Evolutionary conservation across 2,888 invertebrate genomes (phyloP).

Genomic region (Lasioglossum calceatum): DNA sequence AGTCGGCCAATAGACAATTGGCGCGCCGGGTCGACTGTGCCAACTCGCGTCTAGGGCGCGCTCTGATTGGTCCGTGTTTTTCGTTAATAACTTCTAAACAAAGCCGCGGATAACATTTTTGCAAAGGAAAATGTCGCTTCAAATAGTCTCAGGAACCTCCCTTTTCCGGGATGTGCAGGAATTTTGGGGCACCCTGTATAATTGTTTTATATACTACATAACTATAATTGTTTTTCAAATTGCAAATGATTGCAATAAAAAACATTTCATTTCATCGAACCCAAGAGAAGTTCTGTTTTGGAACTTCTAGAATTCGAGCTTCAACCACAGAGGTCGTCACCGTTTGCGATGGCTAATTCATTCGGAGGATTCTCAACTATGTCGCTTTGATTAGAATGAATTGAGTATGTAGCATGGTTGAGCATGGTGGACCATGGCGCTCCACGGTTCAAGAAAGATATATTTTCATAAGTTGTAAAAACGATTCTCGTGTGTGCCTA

Average conservation of each 20-base stretch:
- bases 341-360: not conserved
- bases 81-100: too few species aligned
- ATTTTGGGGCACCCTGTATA: too few species aligned
- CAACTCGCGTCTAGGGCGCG: too few species aligned
- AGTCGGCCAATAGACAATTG: too few species aligned
- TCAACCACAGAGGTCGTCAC: conserved; percentile 17
- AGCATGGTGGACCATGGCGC: conserved; percentile 56
- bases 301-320: not conserved
- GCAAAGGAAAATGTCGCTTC: too few species aligned
- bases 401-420: conserved; percentile 41
- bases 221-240: not conserved
- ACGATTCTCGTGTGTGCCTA: not conserved
- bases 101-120: too few species aligned
- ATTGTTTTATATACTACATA: too few species aligned
- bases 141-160: too few species aligned
- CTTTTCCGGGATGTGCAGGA: too few species aligned
- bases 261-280: not conserved
- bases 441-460: conserved; percentile 51
- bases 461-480: conserved; percentile 57
- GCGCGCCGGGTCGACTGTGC: too few species aligned
- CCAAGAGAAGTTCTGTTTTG: not conserved
- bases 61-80: too few species aligned
- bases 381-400: conserved; percentile 16
- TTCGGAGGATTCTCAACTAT: conserved; percentile 14
- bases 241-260: not conserved